Evolutionary conservation across 2,113 vertebrate genomes (phyloP).

Genomic region (Salvelinus sp.): DNA sequence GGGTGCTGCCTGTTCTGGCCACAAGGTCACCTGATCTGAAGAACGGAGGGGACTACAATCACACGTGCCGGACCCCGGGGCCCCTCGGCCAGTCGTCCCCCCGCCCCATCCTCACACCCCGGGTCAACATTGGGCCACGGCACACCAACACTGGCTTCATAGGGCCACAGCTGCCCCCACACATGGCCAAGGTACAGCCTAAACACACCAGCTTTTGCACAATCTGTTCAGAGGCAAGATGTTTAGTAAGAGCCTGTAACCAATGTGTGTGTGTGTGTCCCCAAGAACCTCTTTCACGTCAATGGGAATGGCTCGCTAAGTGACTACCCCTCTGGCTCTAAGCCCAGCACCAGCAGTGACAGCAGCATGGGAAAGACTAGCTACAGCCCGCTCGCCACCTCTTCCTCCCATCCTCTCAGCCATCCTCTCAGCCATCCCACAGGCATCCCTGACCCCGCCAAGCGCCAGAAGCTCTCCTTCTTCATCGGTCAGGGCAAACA

Average conservation of each 20-base stretch:
- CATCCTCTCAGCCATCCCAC: slow-evolving; percentile 75
- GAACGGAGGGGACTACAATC: slow-evolving; percentile 76
- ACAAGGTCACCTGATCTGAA: slow-evolving; percentile 84
- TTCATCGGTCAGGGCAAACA: slow-evolving; percentile 83
- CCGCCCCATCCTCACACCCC: slow-evolving; percentile 77
- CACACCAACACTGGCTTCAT: slow-evolving; percentile 79
- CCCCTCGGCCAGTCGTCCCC: slow-evolving; percentile 77
- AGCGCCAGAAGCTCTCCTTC: slow-evolving; percentile 89
- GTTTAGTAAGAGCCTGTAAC: no score
- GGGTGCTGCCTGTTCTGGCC: background rate
- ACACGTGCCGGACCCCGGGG: slow-evolving; percentile 74
- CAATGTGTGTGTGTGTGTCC: background rate
- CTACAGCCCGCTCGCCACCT: slow-evolving; percentile 70
- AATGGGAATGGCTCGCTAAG: slow-evolving; percentile 89
- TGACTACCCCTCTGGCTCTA: slow-evolving; percentile 75
- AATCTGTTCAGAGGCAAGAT: no score
- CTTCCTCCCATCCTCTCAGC: slow-evolving; percentile 61
- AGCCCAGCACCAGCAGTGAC: slow-evolving; percentile 71
- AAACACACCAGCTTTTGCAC: background rate
- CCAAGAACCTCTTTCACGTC: slow-evolving; percentile 74
- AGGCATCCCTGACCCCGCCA: slow-evolving; percentile 76
- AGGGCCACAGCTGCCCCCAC: slow-evolving; percentile 86
- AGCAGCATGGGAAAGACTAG: slow-evolving; percentile 67
- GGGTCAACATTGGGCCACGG: slow-evolving; percentile 70
- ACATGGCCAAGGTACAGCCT: slow-evolving; percentile 82